phyloP scores from a whole-genome alignment of 2,113 vertebrate genomes.

The Ranitomeya variabilis region DNA sequence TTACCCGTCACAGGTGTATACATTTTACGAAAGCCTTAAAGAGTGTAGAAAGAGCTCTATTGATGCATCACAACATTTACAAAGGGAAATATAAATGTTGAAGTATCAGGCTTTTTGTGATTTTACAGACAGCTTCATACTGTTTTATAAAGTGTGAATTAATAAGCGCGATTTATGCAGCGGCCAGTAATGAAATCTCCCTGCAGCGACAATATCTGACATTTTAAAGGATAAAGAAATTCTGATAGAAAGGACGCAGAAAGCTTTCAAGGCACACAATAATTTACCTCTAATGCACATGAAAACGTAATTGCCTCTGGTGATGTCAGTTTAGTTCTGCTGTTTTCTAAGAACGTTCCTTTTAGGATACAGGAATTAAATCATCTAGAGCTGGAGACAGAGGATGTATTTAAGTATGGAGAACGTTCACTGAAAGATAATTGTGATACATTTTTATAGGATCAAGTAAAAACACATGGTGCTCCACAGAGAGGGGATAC shows the following conservation, averaged over 20 bases:
- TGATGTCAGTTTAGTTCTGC: slow-evolving; percentile 36
- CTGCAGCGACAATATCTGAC: slow-evolving; percentile 23
- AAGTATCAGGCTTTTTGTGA: slow-evolving; percentile 12
- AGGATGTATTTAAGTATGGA: background rate
- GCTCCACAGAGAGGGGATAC: background rate
- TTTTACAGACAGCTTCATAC: slow-evolving; percentile 27
- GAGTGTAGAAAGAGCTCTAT: background rate
- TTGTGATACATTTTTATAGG: background rate
- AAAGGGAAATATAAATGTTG: background rate
- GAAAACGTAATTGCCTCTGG: slow-evolving; percentile 18
- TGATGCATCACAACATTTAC: slow-evolving; percentile 10
- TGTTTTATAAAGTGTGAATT: slow-evolving; percentile 49
- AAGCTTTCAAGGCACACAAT: slow-evolving; percentile 29
- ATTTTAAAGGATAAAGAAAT: slow-evolving; percentile 37
- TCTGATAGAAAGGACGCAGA: background rate
- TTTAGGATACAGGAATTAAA: background rate
- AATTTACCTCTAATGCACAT: slow-evolving; percentile 39
- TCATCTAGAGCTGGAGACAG: background rate
- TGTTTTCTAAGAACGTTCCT: slow-evolving; percentile 27
- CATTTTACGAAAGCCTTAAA: no score
- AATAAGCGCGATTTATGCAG: slow-evolving; percentile 41
- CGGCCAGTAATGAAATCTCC: slow-evolving; percentile 49
- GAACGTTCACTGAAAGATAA: background rate
- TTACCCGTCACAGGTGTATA: no score
- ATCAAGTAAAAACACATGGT: background rate